Evolutionary conservation across 2,797 vertebrate species (phyloP), one percentile per base, ranked within the genome.

Genomic region (Gouania willdenowi): DNA sequence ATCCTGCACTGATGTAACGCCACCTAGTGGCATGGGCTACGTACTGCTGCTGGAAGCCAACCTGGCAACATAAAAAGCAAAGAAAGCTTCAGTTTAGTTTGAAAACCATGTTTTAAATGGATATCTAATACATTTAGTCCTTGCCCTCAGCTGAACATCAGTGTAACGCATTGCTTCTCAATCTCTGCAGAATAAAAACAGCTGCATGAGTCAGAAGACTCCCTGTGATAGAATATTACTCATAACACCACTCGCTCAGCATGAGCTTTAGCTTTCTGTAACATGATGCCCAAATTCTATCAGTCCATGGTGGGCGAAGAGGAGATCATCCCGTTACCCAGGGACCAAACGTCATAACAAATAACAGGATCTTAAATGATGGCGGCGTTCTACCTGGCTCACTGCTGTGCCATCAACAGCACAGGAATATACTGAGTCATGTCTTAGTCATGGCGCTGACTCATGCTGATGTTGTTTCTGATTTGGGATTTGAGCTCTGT

Each of bases 381-480:
- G 27, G 31, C 20, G 36, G 17, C 36, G 41, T 36, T 44, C 39
- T 55, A 41, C 42, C 41, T 5, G 10, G 6, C 65, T 36, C 27
- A 19, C 25, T 33, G 52, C 31, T 36, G 40, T 10, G 27, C 40
- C 48, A 29, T 46, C 40, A 45, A 9, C 33, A 40, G 23, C 7
- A 37, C 19, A 20, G 32, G 26, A n/a, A n/a, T 20, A 26, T 24
- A 24, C 7, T 50, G 57, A 68, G 11, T 69, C 58, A 48, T 40
- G 36, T 6, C n/a, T 66, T 38, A 66, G 59, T 75, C 65, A 66
- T 34, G 9, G 22, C 22, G 34, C 51, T 77, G 75, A 81, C 40
- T 82, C 70, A 69, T 41, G 28, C 29, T 15, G 8, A 25, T 43
- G 26, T 23, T 28, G 16, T 16, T 16, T 14, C 22, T 6, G 7